Conservation (phyloP, 2,797 vertebrate species). For the Rhodeus uyekii region DNA sequence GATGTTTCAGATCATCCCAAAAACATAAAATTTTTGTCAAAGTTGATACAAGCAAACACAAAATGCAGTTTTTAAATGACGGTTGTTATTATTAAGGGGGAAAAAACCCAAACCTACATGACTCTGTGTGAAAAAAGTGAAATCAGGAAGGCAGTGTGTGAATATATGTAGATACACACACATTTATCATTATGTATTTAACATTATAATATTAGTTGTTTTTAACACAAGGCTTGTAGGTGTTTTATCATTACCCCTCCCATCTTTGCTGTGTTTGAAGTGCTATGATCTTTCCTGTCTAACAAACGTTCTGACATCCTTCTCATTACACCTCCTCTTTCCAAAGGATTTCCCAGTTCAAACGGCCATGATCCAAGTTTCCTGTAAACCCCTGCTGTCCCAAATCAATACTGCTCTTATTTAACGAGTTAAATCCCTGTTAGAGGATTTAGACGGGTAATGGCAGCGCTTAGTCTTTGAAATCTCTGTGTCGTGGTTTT, state of each 20-base stretch:
- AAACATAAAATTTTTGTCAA: too few species aligned
- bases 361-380: conserved; percentile 55
- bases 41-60: too few species aligned
- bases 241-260: neutral
- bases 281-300: neutral
- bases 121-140: too few species aligned
- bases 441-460: conserved; percentile 72
- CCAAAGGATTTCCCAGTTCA: conserved; percentile 49
- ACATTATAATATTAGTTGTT: neutral
- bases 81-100: too few species aligned
- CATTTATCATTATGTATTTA: neutral
- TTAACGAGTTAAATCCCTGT: conserved; percentile 72
- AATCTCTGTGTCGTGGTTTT: conserved; percentile 64
- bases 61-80: too few species aligned
- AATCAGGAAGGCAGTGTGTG: too few species aligned
- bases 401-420: conserved; percentile 74
- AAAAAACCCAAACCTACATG: too few species aligned
- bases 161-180: too few species aligned
- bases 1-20: too few species aligned
- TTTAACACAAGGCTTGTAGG: neutral
- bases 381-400: conserved; percentile 54
- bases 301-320: neutral
- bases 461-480: conserved; percentile 69
- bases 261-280: neutral
- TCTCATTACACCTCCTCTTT: conserved; percentile 50